A percentile compares a stretch with the other conserved stretches of the same genome.
Conservation (phyloP, 2,888 invertebrate genomes). For the Plagiodera versicolora region DNA sequence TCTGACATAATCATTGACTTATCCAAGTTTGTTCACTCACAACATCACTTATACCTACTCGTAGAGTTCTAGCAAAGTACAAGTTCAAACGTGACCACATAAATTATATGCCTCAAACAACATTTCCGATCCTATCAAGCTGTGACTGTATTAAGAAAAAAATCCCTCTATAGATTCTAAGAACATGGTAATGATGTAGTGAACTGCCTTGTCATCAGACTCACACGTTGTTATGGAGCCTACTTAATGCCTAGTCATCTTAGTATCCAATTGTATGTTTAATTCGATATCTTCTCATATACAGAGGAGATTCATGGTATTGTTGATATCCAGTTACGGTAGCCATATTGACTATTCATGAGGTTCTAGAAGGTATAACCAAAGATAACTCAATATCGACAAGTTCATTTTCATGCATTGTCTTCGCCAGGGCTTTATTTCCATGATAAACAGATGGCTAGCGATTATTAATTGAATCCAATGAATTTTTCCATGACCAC, state of each 20-base stretch:
- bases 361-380: conserved; percentile 9
- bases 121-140: not conserved
- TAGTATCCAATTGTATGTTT: conserved; percentile 41
- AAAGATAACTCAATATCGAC: not conserved
- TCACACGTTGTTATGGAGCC: conserved; percentile 49
- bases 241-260: conserved; percentile 47
- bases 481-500: no score
- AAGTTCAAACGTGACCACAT: no score
- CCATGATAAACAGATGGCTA: no score
- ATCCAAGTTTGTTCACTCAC: no score
- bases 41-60: no score
- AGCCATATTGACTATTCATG: conserved; percentile 23
- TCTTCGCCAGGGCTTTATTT: not conserved
- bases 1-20: no score
- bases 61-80: no score
- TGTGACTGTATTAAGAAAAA: not conserved
- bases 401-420: not conserved
- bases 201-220: conserved; percentile 47
- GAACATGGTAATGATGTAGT: not conserved
- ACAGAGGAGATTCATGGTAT: conserved; percentile 10
- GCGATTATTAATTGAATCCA: no score
- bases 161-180: not conserved
- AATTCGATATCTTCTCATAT: conserved; percentile 30
- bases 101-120: not conserved
- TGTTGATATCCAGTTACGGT: conserved; percentile 27